Percentiles rank a stretch among this genome's conserved stretches.
Conservation (phyloP, 2,113 vertebrate species). For the Turdus rufiventris region DNA sequence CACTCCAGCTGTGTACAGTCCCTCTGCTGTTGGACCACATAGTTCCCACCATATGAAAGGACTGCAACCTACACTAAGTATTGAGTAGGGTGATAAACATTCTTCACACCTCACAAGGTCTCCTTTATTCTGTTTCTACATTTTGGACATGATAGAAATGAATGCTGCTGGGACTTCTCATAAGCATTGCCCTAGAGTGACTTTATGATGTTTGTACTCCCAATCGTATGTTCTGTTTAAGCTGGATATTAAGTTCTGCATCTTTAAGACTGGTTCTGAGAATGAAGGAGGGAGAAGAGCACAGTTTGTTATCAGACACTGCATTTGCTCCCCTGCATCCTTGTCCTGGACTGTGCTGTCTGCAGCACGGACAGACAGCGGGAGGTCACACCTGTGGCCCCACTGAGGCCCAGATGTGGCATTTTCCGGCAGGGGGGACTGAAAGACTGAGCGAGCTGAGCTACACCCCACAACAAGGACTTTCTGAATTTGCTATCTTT, state of each 20-base stretch:
- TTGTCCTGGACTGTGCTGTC: no score
- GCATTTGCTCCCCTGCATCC: not conserved
- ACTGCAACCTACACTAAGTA: not conserved
- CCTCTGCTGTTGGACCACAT: not conserved
- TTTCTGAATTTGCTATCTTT: not conserved
- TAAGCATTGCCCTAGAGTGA: not conserved
- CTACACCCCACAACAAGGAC: not conserved
- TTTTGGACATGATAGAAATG: not conserved
- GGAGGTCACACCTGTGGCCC: not conserved
- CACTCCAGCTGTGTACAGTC: accelerated
- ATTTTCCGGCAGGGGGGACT: not conserved
- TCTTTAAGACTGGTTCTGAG: not conserved
- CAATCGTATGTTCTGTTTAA: no score
- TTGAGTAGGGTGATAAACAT: not conserved
- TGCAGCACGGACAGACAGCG: not conserved
- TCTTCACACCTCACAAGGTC: not conserved
- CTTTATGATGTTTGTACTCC: not conserved
- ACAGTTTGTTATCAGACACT: not conserved
- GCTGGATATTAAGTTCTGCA: not conserved
- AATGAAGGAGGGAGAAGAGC: not conserved
- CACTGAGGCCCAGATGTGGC: accelerated
- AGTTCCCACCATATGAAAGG: not conserved
- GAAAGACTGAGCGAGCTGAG: accelerated
- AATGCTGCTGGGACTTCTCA: not conserved
- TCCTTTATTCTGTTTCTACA: not conserved